Base-by-base conservation (phyloP, 2,888 invertebrate species). In the Alentia gelatinosa region DNA sequence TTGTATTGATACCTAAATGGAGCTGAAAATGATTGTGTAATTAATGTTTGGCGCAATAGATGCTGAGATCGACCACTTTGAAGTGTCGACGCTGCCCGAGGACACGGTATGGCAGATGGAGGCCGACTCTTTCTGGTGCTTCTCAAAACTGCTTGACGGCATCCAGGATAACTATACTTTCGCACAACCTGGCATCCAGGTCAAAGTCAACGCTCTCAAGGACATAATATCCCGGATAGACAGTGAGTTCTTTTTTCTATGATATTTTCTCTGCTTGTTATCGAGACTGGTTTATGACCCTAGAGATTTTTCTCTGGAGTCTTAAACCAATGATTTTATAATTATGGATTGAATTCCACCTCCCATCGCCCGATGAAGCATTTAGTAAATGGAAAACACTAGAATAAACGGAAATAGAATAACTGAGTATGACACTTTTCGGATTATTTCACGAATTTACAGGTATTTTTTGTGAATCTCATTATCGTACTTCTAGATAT, bases 101-200 rank as follows among this genome's bases (percentile, higher is more conserved):
- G 97, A 98, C 89, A 97, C 98, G 95, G 96, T 98, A 91, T 97
- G 98, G 94, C 97, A 98, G 92, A 98, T 99, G 89, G 99, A 99
- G 97, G 99, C 99, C 0, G 99, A 99, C 96, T 98, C 98, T 56
- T 99, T 99, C 97, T 99, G 99, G 99, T 99, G 99, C 96, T 97
- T 99, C 93, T 98, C 98, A 23, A 98, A 99, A 96, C 98, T 99
- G 95, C 97, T 99, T 91, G 99, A 99, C 96, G 99, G 99, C 93
- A 99, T 99, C 95, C 99, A 99, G 97, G 99, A 99, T 96, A 99
- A 99, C 97, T 99, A 99, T 96, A 99, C 99, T 94, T 99, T 99
- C 97, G 99, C 99, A 94, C 99, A 99, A 97, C 98, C 99, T 92
- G 99, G 99, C 90, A 99, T 99, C 95, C 99, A 99, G 96, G 98